Percentiles rank a stretch among this genome's conserved stretches.
Evolutionary conservation across 2,888 invertebrate genomes (phyloP).

Genomic region (Pediacus dermestoides): DNA sequence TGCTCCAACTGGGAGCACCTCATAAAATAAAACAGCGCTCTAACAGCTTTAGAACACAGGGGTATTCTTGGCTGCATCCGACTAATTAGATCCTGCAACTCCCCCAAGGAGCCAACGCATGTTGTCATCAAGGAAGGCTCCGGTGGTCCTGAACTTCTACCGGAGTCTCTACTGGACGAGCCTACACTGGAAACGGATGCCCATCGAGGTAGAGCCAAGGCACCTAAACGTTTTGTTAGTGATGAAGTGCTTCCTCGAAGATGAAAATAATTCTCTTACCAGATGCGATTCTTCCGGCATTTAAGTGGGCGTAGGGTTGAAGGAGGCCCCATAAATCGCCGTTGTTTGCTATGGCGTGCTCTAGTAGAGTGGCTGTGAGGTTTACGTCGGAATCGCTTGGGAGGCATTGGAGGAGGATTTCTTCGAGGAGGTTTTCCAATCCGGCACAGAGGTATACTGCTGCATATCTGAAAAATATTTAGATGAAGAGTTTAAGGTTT

Average conservation of each 20-base stretch:
- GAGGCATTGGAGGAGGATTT: slow-evolving; percentile 71
- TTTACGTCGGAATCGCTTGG: slow-evolving; percentile 59
- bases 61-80: slow-evolving; percentile 55
- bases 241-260: not conserved
- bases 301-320: slow-evolving; percentile 87
- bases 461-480: slow-evolving; percentile 61
- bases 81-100: slow-evolving; percentile 71
- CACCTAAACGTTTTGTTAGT: slow-evolving; percentile 65
- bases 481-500: too few species aligned
- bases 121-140: slow-evolving; percentile 78
- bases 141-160: slow-evolving; percentile 49
- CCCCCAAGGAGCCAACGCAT: slow-evolving; percentile 79
- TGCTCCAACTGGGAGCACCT: slow-evolving; percentile 74
- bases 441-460: slow-evolving; percentile 88
- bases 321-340: slow-evolving; percentile 86
- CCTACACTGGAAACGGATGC: slow-evolving; percentile 51
- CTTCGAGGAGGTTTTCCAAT: slow-evolving; percentile 84
- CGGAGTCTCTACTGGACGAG: slow-evolving; percentile 49
- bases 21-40: slow-evolving; percentile 88
- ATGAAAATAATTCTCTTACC: slow-evolving; percentile 55
- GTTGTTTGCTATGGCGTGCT: slow-evolving; percentile 80
- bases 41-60: slow-evolving; percentile 66
- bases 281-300: slow-evolving; percentile 82
- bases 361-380: slow-evolving; percentile 74
- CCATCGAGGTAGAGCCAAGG: slow-evolving; percentile 81